phyloP scores from a whole-genome alignment of 1,140 invertebrate genomes.

The Penaeus vannamei region DNA sequence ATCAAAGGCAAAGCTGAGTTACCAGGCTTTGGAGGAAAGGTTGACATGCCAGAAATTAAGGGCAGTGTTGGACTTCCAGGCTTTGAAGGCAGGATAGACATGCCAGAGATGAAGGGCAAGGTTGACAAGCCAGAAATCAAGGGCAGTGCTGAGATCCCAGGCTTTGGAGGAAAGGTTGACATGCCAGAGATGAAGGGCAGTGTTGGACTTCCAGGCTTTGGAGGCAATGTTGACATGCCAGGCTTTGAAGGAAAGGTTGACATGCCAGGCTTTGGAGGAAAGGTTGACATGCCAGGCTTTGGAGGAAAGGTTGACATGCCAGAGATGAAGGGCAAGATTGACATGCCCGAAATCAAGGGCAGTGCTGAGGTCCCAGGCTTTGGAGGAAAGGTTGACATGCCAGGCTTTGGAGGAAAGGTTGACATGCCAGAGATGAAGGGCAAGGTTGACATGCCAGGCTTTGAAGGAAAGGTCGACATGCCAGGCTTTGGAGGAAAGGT shows the following conservation, averaged over 20 bases:
- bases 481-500: background rate
- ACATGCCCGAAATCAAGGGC: conserved; percentile 6
- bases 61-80: background rate
- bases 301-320: background rate
- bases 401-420: conserved; percentile 9
- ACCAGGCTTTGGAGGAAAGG: background rate
- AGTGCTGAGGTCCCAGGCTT: too few relatives aligned
- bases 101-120: background rate
- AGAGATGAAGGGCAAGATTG: background rate
- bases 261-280: conserved; percentile 33
- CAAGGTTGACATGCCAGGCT: conserved; percentile 1
- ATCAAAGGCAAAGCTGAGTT: background rate
- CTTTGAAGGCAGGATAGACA: conserved; percentile 24
- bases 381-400: background rate
- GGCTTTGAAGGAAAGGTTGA: too few relatives aligned
- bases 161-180: background rate
- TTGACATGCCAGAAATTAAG: background rate
- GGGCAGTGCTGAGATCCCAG: background rate
- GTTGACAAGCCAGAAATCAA: background rate
- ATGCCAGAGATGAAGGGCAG: too few relatives aligned
- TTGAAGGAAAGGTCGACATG: conserved; percentile 17
- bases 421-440: conserved; percentile 11
- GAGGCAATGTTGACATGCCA: too few relatives aligned
- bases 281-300: conserved; percentile 17
- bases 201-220: too few relatives aligned